phyloP scores from a whole-genome alignment of 2,888 invertebrate genomes.

The Linyphia triangularis region DNA sequence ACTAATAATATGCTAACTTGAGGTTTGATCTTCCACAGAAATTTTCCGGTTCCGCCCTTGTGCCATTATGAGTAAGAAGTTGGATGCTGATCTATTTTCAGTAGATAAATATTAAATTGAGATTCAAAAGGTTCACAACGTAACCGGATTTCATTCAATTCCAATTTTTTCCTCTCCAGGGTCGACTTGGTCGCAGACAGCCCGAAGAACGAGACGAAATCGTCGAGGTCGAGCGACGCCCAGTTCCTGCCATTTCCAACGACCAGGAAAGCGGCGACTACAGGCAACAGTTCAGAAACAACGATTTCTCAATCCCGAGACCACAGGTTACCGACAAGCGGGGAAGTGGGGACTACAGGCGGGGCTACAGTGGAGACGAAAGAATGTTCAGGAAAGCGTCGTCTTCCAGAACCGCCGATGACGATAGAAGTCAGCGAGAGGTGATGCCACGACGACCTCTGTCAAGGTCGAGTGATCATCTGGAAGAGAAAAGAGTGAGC shows the following conservation, averaged over 20 bases:
- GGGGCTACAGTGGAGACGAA: background rate
- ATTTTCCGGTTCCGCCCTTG: too few species aligned
- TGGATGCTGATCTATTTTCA: too few species aligned
- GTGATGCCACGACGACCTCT: background rate
- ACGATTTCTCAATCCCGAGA: background rate
- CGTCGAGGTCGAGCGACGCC: background rate
- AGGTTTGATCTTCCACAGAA: too few species aligned
- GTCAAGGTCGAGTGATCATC: background rate
- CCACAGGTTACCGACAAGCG: background rate
- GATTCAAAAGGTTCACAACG: too few species aligned
- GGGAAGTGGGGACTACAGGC: conserved; percentile 7
- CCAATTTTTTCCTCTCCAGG: background rate
- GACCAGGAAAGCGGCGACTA: conserved; percentile 14
- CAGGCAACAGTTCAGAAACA: background rate
- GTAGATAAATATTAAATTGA: too few species aligned
- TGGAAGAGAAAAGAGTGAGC: background rate
- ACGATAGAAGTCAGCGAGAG: background rate
- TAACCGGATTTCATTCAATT: too few species aligned
- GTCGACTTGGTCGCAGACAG: background rate
- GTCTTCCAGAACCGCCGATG: background rate
- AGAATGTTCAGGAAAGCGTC: background rate
- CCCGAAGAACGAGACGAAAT: background rate
- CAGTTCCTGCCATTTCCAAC: background rate
- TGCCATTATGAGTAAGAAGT: too few species aligned
- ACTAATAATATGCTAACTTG: too few species aligned